Percentiles rank a stretch among this genome's conserved stretches.
phyloP scores from a whole-genome alignment of 2,113 vertebrate species.

The Melanerpes aurifrons region DNA sequence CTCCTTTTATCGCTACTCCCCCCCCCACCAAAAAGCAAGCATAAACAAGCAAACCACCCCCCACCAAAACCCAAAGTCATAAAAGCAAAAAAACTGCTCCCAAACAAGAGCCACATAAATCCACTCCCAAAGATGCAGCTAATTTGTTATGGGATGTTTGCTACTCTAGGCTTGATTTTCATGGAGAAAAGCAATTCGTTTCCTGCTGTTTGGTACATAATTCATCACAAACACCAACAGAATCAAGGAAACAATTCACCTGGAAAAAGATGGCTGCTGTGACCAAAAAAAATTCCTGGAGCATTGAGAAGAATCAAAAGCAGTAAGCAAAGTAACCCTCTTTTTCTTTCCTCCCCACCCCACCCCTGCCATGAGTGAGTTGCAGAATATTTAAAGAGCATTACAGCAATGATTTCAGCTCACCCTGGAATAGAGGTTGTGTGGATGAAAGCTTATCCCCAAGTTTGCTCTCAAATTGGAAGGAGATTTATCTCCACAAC shows the following conservation, averaged over 20 bases:
- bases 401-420: background rate
- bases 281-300: background rate
- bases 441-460: background rate
- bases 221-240: background rate
- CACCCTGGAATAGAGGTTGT: rapidly evolving
- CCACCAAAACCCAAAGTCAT: background rate
- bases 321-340: background rate
- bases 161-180: slow-evolving; percentile 11
- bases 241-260: background rate
- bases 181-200: background rate
- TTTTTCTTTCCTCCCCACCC: too few relatives aligned
- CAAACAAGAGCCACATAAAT: background rate
- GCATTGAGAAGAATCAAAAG: background rate
- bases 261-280: background rate
- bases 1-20: background rate
- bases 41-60: too few relatives aligned
- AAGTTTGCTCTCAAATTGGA: background rate
- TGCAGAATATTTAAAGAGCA: background rate
- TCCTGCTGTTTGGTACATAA: background rate
- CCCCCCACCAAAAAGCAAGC: too few relatives aligned
- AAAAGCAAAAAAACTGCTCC: background rate
- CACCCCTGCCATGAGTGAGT: background rate
- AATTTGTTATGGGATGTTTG: background rate
- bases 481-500: background rate
- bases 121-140: background rate